These are phyloP conservation scores for Acanthisitta chloris DNA, from an alignment of 2,113 vertebrate species.

Conservation along the genomic window DNA sequence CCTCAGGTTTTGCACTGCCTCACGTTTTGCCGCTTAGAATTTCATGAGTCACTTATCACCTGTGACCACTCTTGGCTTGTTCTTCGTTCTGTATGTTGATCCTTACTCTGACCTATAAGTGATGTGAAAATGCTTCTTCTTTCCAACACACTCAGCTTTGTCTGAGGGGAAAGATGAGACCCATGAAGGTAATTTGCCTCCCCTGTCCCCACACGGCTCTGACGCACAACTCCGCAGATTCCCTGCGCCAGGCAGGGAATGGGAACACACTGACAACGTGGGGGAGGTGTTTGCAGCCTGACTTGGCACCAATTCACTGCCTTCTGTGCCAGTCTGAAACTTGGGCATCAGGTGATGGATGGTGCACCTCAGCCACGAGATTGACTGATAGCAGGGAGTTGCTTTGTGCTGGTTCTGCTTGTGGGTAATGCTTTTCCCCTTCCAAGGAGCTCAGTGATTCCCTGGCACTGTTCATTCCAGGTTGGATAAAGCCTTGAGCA, in stretches of 20 bases:
- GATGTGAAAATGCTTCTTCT: neutral
- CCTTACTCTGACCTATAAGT: neutral
- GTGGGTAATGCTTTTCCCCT: neutral
- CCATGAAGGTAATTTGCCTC: neutral
- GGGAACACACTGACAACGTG: neutral
- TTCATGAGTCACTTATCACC: slow-evolving; percentile 7
- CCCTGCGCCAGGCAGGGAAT: neutral
- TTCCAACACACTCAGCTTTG: neutral
- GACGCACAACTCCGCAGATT: neutral
- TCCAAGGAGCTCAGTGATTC: neutral
- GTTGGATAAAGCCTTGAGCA: too few relatives aligned
- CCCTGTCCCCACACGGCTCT: neutral
- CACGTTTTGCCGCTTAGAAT: neutral
- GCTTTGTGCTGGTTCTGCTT: neutral
- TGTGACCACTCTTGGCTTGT: neutral
- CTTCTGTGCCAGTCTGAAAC: neutral
- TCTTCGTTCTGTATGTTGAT: neutral
- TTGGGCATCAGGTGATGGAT: too few relatives aligned
- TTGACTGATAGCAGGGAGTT: neutral
- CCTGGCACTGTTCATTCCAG: too few relatives aligned
- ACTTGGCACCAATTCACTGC: neutral
- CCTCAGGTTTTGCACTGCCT: neutral
- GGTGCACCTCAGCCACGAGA: neutral
- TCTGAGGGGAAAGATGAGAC: neutral
- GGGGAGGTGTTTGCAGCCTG: neutral